A percentile compares a stretch with the other conserved stretches of the same genome.
Conservation (phyloP, 2,888 invertebrate genomes). For the Melanotus villosus region DNA sequence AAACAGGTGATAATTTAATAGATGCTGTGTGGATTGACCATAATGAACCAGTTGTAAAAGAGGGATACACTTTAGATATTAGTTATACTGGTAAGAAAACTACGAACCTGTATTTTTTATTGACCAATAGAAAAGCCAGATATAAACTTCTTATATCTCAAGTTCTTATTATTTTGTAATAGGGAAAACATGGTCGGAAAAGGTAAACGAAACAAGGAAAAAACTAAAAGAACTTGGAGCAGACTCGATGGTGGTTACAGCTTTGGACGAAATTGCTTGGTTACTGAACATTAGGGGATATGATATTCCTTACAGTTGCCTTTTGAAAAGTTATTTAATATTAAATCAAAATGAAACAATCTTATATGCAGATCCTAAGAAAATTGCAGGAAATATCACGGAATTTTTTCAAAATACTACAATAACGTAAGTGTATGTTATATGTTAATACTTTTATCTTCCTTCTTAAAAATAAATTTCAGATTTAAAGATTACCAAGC, state of each 20-base stretch:
- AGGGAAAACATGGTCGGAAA: slow-evolving; percentile 82
- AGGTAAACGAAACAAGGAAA: slow-evolving; percentile 77
- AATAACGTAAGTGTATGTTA: no score
- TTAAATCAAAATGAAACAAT: slow-evolving; percentile 76
- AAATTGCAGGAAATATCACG: slow-evolving; percentile 66
- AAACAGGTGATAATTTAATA: slow-evolving; percentile 77
- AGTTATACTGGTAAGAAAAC: slow-evolving; percentile 70
- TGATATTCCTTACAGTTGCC: slow-evolving; percentile 86
- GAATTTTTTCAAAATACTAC: slow-evolving; percentile 69
- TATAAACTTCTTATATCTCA: no score
- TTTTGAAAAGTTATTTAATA: slow-evolving; percentile 82
- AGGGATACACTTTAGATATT: slow-evolving; percentile 68
- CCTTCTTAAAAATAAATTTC: slow-evolving; percentile 53
- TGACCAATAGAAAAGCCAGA: no score
- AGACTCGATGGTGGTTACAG: slow-evolving; percentile 87
- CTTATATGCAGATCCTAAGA: slow-evolving; percentile 79
- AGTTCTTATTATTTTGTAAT: no score
- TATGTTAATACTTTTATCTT: no score
- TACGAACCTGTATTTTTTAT: no score
- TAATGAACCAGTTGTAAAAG: slow-evolving; percentile 53
- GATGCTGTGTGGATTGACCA: slow-evolving; percentile 80
- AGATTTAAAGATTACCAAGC: slow-evolving; percentile 80
- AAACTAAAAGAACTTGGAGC: slow-evolving; percentile 75
- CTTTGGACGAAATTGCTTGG: slow-evolving; percentile 92
- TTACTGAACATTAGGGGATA: slow-evolving; percentile 89